phyloP scores from a whole-genome alignment of 2,888 invertebrate species.

The Apocheima hispidaria region DNA sequence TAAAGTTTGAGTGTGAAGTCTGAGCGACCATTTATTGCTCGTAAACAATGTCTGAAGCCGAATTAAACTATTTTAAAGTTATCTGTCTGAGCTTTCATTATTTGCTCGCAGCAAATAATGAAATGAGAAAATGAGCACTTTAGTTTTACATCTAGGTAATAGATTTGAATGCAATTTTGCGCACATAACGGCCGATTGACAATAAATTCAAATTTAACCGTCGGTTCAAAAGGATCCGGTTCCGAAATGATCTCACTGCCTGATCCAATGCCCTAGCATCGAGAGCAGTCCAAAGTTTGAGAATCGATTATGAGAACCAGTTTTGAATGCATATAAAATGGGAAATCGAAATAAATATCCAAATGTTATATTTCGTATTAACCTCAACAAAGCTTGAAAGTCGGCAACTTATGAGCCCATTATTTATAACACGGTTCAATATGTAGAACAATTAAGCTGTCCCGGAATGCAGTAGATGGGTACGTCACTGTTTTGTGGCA shows the following conservation, averaged over 20 bases:
- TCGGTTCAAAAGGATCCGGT: slow-evolving; percentile 64
- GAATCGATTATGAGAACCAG: slow-evolving; percentile 31
- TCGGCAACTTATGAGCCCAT: background rate
- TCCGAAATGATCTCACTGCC: slow-evolving; percentile 74
- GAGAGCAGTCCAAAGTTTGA: slow-evolving; percentile 39
- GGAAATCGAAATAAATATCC: slow-evolving; percentile 14
- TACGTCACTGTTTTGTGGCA: slow-evolving; percentile 18
- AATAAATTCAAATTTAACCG: slow-evolving; percentile 40
- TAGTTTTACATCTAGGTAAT: background rate
- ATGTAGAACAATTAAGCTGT: slow-evolving; percentile 26
- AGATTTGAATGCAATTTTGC: background rate
- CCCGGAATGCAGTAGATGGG: slow-evolving; percentile 29
- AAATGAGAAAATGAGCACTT: slow-evolving; percentile 1
- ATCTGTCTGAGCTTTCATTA: slow-evolving; percentile 7
- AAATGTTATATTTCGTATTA: background rate
- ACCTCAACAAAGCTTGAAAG: background rate
- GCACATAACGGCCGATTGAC: background rate
- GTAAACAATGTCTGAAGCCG: slow-evolving; percentile 43
- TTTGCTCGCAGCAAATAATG: slow-evolving; percentile 4
- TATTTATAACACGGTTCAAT: slow-evolving; percentile 18
- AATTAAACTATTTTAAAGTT: slow-evolving; percentile 15
- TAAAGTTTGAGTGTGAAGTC: slow-evolving; percentile 44
- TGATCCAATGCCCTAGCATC: slow-evolving; percentile 54
- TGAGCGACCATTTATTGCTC: slow-evolving; percentile 51
- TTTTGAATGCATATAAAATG: slow-evolving; percentile 37